A percentile compares a stretch with the other conserved stretches of the same genome.
These are phyloP conservation scores for Margaritifera margaritifera DNA, from an alignment of 2,888 invertebrate species.

Conservation along the genomic window DNA sequence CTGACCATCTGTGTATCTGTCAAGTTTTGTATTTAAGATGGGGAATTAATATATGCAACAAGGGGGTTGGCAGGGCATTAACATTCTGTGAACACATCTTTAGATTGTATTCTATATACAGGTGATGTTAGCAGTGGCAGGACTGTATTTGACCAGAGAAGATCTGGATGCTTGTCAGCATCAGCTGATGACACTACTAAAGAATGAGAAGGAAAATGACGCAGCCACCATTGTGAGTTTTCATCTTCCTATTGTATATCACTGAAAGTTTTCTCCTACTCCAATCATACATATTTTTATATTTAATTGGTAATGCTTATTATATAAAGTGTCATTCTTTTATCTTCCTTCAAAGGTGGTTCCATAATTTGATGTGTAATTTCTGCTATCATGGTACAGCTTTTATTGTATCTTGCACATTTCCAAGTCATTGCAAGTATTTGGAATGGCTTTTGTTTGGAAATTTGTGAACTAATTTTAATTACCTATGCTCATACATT, in stretches of 20 bases:
- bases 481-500: too few species aligned
- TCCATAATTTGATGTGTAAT: neutral
- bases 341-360: neutral
- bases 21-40: too few species aligned
- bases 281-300: neutral
- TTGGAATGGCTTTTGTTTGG: too few species aligned
- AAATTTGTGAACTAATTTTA: too few species aligned
- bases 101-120: slow-evolving; percentile 27
- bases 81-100: too few species aligned
- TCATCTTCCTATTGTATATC: neutral
- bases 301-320: too few species aligned
- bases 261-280: neutral
- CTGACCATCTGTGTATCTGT: too few species aligned
- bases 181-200: slow-evolving; percentile 86
- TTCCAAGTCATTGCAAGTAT: too few species aligned
- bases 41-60: too few species aligned
- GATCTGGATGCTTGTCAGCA: slow-evolving; percentile 91
- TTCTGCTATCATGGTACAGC: neutral
- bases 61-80: too few species aligned
- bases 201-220: slow-evolving; percentile 90
- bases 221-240: slow-evolving; percentile 84
- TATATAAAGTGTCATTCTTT: too few species aligned
- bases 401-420: neutral
- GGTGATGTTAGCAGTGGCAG: slow-evolving; percentile 73
- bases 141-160: slow-evolving; percentile 76